A percentile compares a stretch with the other conserved stretches of the same genome.
These are phyloP conservation scores for Indicator maculatus DNA, from an alignment of 2,113 vertebrate species.

Conservation along the genomic window DNA sequence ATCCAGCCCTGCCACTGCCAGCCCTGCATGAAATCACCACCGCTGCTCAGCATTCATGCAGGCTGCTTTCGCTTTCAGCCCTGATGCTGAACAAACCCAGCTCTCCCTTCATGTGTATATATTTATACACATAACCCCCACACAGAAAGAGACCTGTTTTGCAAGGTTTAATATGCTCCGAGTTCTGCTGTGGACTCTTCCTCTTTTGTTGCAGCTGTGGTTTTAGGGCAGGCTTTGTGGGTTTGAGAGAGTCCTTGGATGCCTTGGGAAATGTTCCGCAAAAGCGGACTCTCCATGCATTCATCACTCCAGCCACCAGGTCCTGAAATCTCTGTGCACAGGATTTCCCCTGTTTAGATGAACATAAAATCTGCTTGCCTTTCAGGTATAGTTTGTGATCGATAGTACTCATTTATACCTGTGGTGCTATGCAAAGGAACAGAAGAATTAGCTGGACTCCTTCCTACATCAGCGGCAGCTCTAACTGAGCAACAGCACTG, in stretches of 20 bases:
- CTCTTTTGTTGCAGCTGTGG: constrained; percentile 67
- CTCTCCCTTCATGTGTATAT: neutral
- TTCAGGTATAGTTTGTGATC: neutral
- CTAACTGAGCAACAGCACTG: neutral
- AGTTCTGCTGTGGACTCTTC: constrained; percentile 59
- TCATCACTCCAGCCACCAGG: constrained; percentile 44
- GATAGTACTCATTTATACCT: neutral
- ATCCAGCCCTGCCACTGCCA: neutral
- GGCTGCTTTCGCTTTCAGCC: constrained; percentile 1
- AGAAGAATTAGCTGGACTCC: neutral
- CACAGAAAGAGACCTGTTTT: constrained; percentile 22
- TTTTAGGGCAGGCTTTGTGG: constrained; percentile 68
- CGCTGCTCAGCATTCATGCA: neutral
- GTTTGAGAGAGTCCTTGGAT: constrained; percentile 65
- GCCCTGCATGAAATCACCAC: neutral
- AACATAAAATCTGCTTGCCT: neutral
- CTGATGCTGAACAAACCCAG: neutral
- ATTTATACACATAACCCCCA: neutral
- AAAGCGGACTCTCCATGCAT: constrained; percentile 6
- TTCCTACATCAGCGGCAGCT: neutral
- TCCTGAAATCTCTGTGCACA: constrained; percentile 49
- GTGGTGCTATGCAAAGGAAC: neutral
- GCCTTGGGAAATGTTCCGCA: constrained; percentile 63
- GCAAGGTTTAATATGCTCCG: constrained; percentile 31
- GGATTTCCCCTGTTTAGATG: constrained; percentile 22